Conservation (phyloP, 2,888 invertebrate genomes). For the Callimorpha dominula region DNA sequence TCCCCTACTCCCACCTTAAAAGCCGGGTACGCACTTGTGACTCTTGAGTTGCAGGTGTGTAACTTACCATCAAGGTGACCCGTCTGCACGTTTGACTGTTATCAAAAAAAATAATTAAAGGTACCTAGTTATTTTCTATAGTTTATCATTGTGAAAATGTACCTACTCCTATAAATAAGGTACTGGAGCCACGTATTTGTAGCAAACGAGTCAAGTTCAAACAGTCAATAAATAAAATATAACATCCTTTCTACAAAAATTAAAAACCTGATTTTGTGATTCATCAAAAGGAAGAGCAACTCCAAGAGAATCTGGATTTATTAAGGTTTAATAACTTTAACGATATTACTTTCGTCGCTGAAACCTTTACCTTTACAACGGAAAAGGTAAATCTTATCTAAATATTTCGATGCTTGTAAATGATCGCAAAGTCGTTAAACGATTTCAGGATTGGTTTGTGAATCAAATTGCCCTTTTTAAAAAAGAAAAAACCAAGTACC, state of each 20-base stretch:
- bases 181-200: background rate
- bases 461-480: background rate
- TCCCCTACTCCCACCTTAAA: too few species aligned
- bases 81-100: too few species aligned
- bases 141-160: background rate
- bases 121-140: background rate
- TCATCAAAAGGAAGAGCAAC: constrained; percentile 9
- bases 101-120: too few species aligned
- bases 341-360: background rate
- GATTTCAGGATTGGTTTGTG: background rate
- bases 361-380: background rate
- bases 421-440: constrained; percentile 8
- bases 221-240: background rate
- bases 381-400: constrained; percentile 18
- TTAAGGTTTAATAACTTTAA: constrained; percentile 16
- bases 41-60: too few species aligned
- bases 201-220: background rate
- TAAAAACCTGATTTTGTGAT: constrained; percentile 5
- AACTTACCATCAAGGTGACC: too few species aligned
- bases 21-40: too few species aligned
- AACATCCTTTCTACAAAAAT: constrained; percentile 14
- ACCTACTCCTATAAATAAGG: background rate
- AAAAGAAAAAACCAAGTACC: too few species aligned
- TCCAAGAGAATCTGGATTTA: constrained; percentile 3
- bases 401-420: constrained; percentile 9